Evolutionary conservation across 2,797 vertebrate species (phyloP).

Genomic region (Hephaestus fuliginosus): DNA sequence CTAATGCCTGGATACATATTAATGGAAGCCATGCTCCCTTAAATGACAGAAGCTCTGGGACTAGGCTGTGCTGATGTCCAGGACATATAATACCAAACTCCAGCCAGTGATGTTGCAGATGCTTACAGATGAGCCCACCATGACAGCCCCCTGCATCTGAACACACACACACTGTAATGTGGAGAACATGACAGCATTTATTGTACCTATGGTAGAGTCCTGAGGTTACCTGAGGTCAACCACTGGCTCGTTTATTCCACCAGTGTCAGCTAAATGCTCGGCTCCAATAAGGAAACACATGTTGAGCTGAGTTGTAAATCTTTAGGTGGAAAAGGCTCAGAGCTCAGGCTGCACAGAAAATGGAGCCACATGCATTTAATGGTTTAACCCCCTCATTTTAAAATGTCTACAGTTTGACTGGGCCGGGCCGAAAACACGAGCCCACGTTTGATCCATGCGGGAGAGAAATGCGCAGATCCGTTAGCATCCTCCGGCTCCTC

Average conservation of each 20-base stretch:
- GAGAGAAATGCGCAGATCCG: not conserved
- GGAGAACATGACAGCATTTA: not conserved
- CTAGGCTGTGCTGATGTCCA: too few relatives aligned
- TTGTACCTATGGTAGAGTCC: not conserved
- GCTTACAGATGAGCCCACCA: too few relatives aligned
- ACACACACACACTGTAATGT: too few relatives aligned
- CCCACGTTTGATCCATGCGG: too few relatives aligned
- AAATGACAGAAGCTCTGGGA: not conserved
- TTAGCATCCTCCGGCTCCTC: constrained; percentile 15
- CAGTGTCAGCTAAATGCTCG: not conserved
- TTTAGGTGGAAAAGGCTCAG: too few relatives aligned
- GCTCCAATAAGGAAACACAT: not conserved
- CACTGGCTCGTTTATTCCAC: not conserved
- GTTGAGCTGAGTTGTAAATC: not conserved
- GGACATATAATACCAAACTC: too few relatives aligned
- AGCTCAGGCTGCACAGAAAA: constrained; percentile 4
- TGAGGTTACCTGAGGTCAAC: constrained; percentile 59
- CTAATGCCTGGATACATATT: not conserved
- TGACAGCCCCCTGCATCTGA: too few relatives aligned
- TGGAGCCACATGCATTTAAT: not conserved
- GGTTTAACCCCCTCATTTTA: not conserved
- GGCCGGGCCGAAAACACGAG: not conserved
- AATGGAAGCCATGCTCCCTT: not conserved
- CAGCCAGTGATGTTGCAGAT: too few relatives aligned
- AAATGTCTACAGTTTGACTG: not conserved